Base-by-base conservation (phyloP, 2,113 vertebrate species). In the Pungitius pungitius region DNA sequence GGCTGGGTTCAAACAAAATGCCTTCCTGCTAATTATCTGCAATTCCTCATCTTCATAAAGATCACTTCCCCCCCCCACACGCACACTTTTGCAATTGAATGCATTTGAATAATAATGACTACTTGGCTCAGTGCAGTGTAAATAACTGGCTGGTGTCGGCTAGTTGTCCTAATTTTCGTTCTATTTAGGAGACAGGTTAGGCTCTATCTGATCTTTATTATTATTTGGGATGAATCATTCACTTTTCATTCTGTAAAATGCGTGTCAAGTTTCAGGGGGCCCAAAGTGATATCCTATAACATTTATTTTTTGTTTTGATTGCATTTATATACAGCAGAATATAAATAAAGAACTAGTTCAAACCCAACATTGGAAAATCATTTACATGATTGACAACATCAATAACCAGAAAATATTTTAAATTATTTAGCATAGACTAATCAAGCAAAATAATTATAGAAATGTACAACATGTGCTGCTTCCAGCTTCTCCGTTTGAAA, bases 91-190 rank as follows among this genome's bases (percentile, higher is more conserved):
- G 77, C 83, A 87, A 89, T 85, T 86, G 91, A 91, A 93, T 94
- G 63, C 42, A 94, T 95, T 94, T 91, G 89, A 93, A 95, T 94
- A 91, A 90, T 92, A 93, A 93, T 90, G 83, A 88, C 77, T 85
- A 68, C 74, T 78, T 83, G 83, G 80, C 85, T 85, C 37, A 22
- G 58, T 40, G 72, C 77, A 63, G 77, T 79, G 89, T 91, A 87
- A 90, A 91, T 88, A 92, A 89, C 66, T 76, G 81, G 67, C 81
- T 91, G 82, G 45, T 78, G 71, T 64, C 17, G 79, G 82, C 67
- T 86, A 80, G 77, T 69, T 89, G 90, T 85, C 86, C 90, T 91
- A 85, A 84, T 92, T 94, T 85, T 60, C 49, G 65, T 49, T 83
- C 85, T 85, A 85, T 73, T 82, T 87, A 78, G 77, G 45, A 74